A percentile compares a stretch with the other conserved stretches of the same genome.
Conservation (phyloP, 1,140 invertebrate genomes). For the Planococcus citri region DNA sequence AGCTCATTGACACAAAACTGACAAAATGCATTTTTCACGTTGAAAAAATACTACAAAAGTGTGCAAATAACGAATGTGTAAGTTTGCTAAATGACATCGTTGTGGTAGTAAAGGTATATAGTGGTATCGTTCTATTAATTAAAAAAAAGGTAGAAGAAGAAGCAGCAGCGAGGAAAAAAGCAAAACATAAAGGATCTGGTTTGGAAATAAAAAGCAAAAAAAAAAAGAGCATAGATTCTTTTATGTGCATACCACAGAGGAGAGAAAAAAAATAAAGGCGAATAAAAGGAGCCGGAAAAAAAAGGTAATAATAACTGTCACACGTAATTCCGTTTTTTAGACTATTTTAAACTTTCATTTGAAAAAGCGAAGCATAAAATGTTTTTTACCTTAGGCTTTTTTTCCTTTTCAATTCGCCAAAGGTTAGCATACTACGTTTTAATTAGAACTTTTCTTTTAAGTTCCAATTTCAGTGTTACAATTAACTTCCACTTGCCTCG, state of each 20-base stretch:
- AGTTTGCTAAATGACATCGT: too few relatives aligned
- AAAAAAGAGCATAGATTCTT: background rate
- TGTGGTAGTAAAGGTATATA: too few relatives aligned
- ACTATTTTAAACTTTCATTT: slow-evolving; percentile 19
- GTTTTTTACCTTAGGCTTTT: slow-evolving; percentile 12
- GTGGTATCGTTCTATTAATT: too few relatives aligned
- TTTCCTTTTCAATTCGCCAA: slow-evolving; percentile 17
- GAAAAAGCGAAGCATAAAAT: slow-evolving; percentile 14
- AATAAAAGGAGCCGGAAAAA: slow-evolving; percentile 12
- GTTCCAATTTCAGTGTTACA: slow-evolving; percentile 17
- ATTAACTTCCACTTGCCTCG: slow-evolving; percentile 18
- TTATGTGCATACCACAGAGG: background rate
- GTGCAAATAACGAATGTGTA: too few relatives aligned
- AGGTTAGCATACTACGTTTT: slow-evolving; percentile 19
- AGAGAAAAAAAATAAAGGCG: slow-evolving; percentile 1
- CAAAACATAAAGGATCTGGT: too few relatives aligned
- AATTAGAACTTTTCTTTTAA: slow-evolving; percentile 21
- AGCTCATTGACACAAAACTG: too few relatives aligned
- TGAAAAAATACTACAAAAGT: too few relatives aligned
- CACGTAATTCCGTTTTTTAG: slow-evolving; percentile 18
- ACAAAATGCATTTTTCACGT: too few relatives aligned
- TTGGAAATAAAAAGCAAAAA: background rate
- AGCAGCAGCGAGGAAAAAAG: too few relatives aligned
- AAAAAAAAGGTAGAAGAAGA: too few relatives aligned
- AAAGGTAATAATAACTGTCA: slow-evolving; percentile 20